A percentile compares a stretch with the other conserved stretches of the same genome.
Evolutionary conservation across 2,113 vertebrate species (phyloP).

Genomic region (Heterocephalus glaber): DNA sequence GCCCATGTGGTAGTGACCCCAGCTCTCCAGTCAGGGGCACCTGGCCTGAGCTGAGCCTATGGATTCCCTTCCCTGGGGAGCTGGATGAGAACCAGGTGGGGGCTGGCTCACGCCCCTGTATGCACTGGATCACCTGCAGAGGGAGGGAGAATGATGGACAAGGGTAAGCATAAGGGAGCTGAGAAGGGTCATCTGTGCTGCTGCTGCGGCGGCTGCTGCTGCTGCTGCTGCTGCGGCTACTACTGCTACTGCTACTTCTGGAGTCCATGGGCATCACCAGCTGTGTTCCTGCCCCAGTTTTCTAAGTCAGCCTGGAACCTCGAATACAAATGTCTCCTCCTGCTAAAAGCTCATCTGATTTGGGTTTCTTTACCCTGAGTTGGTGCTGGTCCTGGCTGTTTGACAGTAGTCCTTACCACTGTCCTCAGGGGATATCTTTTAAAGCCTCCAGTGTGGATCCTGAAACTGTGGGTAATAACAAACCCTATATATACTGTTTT

Average conservation of each 20-base stretch:
- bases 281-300: neutral
- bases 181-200: neutral
- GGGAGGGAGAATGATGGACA: rapidly evolving
- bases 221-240: neutral
- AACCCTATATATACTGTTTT: neutral
- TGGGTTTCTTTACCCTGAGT: neutral
- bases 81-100: neutral
- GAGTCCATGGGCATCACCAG: neutral
- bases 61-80: neutral
- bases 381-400: neutral
- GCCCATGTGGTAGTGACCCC: neutral
- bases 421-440: neutral
- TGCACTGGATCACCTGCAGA: neutral
- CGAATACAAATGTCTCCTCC: neutral
- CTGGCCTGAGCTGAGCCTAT: neutral
- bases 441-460: neutral
- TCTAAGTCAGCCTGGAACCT: neutral
- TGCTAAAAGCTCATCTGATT: neutral
- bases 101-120: rapidly evolving
- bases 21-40: neutral
- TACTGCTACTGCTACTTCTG: neutral
- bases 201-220: no score
- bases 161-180: neutral
- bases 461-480: neutral
- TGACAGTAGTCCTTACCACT: neutral